Conservation (phyloP, 2,797 vertebrate genomes). For the Coregonus suidteri region DNA sequence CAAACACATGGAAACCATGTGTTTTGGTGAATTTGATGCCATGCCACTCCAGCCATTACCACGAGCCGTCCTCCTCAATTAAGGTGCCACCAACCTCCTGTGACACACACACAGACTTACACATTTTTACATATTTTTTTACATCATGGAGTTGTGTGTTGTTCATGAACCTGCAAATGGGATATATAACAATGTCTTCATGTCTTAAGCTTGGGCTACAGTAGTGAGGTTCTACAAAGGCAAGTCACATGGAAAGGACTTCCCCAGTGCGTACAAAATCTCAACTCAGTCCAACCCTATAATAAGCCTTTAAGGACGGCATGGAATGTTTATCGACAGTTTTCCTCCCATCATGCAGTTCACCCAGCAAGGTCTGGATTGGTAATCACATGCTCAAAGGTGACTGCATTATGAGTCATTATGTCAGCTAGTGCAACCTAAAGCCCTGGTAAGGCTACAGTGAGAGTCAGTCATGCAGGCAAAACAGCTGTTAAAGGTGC, state of each 20-base stretch:
- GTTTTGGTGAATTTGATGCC: too few species aligned
- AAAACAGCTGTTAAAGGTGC: not conserved
- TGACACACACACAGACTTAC: conserved; percentile 12
- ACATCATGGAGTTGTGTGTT: too few species aligned
- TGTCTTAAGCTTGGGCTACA: not conserved
- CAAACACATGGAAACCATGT: too few species aligned
- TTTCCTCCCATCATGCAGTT: conserved; percentile 15
- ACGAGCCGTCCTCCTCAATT: too few species aligned
- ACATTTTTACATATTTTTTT: not conserved
- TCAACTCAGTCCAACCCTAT: not conserved
- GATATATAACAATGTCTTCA: too few species aligned
- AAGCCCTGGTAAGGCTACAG: not conserved
- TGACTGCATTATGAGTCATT: conserved; percentile 22
- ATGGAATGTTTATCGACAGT: conserved; percentile 2
- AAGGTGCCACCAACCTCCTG: too few species aligned
- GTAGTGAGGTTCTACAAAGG: not conserved
- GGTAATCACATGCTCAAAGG: conserved; percentile 23
- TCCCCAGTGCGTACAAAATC: not conserved
- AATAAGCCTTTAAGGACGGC: conserved; percentile 14
- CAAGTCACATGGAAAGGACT: not conserved
- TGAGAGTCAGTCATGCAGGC: not conserved
- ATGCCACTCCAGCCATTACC: too few species aligned
- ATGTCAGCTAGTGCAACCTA: not conserved
- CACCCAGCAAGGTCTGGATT: conserved; percentile 17
- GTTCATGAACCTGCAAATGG: too few species aligned